Evolutionary conservation across 2,113 vertebrate species (phyloP).

Genomic region (Hippocampus comes): DNA sequence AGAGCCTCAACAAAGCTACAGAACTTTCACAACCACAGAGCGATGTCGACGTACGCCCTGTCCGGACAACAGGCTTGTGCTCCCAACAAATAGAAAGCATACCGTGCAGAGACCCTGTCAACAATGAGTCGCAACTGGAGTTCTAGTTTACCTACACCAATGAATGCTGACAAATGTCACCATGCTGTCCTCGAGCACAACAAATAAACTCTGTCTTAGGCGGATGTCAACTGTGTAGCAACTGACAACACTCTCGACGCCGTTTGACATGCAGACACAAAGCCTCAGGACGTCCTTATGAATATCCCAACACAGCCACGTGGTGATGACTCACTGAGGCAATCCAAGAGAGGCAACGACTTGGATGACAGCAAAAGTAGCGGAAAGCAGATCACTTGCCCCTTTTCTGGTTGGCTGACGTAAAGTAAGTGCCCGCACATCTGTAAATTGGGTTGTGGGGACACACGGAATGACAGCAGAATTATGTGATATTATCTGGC

Average conservation of each 20-base stretch:
- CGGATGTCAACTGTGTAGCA: slow-evolving; percentile 45
- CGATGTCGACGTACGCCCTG: background rate
- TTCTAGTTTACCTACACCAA: slow-evolving; percentile 45
- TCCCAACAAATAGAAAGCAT: slow-evolving; percentile 41
- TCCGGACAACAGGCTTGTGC: slow-evolving; percentile 15
- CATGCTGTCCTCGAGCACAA: slow-evolving; percentile 51
- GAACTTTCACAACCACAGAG: slow-evolving; percentile 10
- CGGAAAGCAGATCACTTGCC: background rate
- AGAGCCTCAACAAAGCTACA: background rate
- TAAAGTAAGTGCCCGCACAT: slow-evolving; percentile 6
- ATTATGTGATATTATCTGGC: too few relatives aligned
- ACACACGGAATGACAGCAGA: too few relatives aligned
- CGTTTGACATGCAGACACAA: slow-evolving; percentile 22
- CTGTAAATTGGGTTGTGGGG: background rate
- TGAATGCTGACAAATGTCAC: slow-evolving; percentile 56
- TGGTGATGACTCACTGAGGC: slow-evolving; percentile 39
- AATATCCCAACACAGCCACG: slow-evolving; percentile 37
- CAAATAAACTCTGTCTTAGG: slow-evolving; percentile 39
- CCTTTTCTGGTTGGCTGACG: slow-evolving; percentile 23
- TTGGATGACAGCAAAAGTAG: background rate
- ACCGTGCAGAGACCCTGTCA: slow-evolving; percentile 52
- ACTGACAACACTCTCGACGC: slow-evolving; percentile 33
- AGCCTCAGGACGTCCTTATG: slow-evolving; percentile 42
- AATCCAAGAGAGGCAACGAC: slow-evolving; percentile 26
- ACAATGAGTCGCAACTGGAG: slow-evolving; percentile 28